Conservation (phyloP, 2,888 invertebrate genomes). For the Athripsodes cinereus region DNA sequence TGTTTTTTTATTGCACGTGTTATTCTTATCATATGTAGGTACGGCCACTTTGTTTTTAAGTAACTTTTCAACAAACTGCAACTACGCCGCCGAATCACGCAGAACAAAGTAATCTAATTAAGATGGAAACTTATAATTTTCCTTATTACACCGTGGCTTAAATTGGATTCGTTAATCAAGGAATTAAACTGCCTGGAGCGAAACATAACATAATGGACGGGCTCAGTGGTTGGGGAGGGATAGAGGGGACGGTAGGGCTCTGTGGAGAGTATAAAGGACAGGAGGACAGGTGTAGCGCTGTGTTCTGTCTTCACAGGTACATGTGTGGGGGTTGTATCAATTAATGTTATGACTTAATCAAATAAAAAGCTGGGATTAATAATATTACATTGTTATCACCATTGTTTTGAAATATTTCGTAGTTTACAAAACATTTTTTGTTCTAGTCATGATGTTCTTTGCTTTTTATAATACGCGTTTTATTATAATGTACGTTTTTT, state of each 20-base stretch:
- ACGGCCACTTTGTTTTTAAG: too few species aligned
- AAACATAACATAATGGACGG: conserved; percentile 27
- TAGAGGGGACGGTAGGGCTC: conserved; percentile 6
- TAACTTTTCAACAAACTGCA: background rate
- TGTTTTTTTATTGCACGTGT: too few species aligned
- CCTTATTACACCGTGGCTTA: conserved; percentile 29
- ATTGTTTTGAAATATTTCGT: too few species aligned
- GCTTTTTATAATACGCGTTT: too few species aligned
- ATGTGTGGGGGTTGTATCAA: background rate
- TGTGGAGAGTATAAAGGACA: background rate
- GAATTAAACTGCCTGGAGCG: conserved; percentile 28
- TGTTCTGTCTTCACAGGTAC: background rate
- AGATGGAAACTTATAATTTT: conserved; percentile 29
- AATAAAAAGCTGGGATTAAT: background rate
- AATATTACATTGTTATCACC: background rate
- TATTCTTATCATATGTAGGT: too few species aligned
- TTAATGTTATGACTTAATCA: background rate
- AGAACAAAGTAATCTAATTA: conserved; percentile 27
- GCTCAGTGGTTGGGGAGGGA: conserved; percentile 13
- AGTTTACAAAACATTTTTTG: too few species aligned
- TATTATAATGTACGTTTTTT: too few species aligned
- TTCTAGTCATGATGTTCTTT: too few species aligned
- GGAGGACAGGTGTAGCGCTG: background rate
- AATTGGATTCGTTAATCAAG: conserved; percentile 29
- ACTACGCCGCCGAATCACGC: background rate